phyloP scores from a whole-genome alignment of 1,140 invertebrate species.

The Drosophila carrolli region DNA sequence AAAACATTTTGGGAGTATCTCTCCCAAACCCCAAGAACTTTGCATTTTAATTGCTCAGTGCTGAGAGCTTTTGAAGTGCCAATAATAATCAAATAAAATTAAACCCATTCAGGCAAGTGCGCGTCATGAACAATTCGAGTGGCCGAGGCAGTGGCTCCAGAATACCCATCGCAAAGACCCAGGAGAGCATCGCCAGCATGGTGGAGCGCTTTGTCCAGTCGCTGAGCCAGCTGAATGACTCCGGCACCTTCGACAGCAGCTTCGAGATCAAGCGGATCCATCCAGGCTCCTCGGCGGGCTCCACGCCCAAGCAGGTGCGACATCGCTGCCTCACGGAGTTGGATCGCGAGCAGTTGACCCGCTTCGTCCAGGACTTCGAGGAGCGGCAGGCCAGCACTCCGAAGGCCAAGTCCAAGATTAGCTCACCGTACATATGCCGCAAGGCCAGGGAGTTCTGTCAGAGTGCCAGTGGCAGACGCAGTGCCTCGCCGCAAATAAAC shows the following conservation, averaged over 20 bases:
- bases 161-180: constrained; percentile 16
- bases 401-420: constrained; percentile 59
- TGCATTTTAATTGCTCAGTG: constrained; percentile 57
- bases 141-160: constrained; percentile 10
- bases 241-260: constrained; percentile 79
- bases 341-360: constrained; percentile 70
- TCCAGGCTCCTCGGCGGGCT: constrained; percentile 29
- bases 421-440: constrained; percentile 64
- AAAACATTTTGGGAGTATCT: constrained; percentile 7
- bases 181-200: constrained; percentile 59
- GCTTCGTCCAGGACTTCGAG: constrained; percentile 76
- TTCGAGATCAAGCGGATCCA: constrained; percentile 78
- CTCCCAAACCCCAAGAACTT: constrained; percentile 29
- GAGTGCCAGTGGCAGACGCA: constrained; percentile 69
- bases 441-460: constrained; percentile 71
- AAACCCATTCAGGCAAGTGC: constrained; percentile 37
- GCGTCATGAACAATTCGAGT: constrained; percentile 65
- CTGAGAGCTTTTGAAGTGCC: neutral
- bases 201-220: constrained; percentile 78
- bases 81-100: constrained; percentile 20
- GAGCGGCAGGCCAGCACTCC: constrained; percentile 58
- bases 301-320: constrained; percentile 18
- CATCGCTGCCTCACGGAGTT: constrained; percentile 76
- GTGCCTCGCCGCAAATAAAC: constrained; percentile 66
- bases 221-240: constrained; percentile 76